Base-by-base conservation (phyloP, 2,888 invertebrate species). In the Archips crataeganus region DNA sequence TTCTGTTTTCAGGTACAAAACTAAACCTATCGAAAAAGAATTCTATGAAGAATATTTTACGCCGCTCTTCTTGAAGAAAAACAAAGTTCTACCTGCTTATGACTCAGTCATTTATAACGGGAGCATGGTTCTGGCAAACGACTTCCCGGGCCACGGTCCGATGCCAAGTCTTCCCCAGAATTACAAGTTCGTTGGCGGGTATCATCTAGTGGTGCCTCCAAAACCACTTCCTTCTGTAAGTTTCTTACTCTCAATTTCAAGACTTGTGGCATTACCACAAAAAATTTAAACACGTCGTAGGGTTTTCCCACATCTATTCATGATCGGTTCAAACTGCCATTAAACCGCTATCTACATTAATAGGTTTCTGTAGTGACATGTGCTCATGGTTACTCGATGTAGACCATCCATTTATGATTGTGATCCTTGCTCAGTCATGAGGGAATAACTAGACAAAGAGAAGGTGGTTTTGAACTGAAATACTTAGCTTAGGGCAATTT, bases 171-270 rank as follows among this genome's bases (percentile, higher is more conserved):
- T 54, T 54, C 54, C 54, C 2, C 54, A 54, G 8, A 54, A 54
- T 54, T 54, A 54, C 54, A 54, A 54, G 6, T 54, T 54, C 15
- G 54, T 54, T 23, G 54, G 54, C 8, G 54, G 54, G 23, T 85
- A 86, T 11, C 90, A 91, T 71, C 87, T 91, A 2, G 80, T 86
- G 2, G 78, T 75, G 1, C 80, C 84, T 5, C 79, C 83, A 0
- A 82, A 85, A 39, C 86, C 88, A 2, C 77, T 92, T 39, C 84
- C 89, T 1, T 79, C 86, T 82, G 92, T 92, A 79, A 77, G 76
- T 69, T 54, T 15, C 4, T 54, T 54, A 9, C 8, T 54, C n/a
- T 54, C 15, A 5, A 1, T 47, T n/a, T 49, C n/a, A 49, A n/a
- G n/a, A 5, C 1, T 47, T 47, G 2, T 47, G 23, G 23, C 23